Evolutionary conservation across 2,113 vertebrate species (phyloP).

Genomic region (Pipa parva): DNA sequence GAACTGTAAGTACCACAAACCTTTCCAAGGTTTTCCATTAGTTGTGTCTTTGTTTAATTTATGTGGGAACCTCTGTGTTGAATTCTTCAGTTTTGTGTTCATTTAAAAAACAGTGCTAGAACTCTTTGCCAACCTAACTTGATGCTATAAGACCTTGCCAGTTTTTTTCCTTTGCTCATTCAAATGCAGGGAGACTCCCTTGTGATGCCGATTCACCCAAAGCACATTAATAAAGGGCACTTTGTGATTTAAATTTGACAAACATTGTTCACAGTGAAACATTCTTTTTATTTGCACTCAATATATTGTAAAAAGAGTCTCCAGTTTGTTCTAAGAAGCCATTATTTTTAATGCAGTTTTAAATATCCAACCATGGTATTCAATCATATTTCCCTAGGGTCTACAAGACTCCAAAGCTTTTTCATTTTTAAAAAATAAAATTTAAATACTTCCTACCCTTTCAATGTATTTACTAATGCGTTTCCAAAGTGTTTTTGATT

Average conservation of each 20-base stretch:
- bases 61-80: neutral
- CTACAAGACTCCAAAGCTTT: neutral
- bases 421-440: neutral
- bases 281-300: too few species aligned
- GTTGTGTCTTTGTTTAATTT: slow-evolving; percentile 8
- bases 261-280: neutral
- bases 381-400: neutral
- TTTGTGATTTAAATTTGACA: neutral
- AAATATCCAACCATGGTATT: too few species aligned
- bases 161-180: neutral
- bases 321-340: too few species aligned
- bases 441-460: neutral
- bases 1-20: slow-evolving; percentile 81
- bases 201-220: neutral
- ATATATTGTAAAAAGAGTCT: too few species aligned
- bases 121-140: neutral
- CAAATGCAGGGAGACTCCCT: neutral
- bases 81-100: neutral
- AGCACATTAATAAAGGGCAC: neutral
- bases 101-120: neutral
- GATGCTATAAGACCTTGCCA: neutral
- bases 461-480: neutral
- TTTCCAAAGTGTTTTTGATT: neutral
- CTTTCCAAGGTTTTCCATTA: slow-evolving; percentile 36
- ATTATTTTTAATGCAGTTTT: too few species aligned